These are phyloP conservation scores for Phrynocephalus guinanensis DNA, from an alignment of 2,797 vertebrate genomes.

Conservation along the genomic window DNA sequence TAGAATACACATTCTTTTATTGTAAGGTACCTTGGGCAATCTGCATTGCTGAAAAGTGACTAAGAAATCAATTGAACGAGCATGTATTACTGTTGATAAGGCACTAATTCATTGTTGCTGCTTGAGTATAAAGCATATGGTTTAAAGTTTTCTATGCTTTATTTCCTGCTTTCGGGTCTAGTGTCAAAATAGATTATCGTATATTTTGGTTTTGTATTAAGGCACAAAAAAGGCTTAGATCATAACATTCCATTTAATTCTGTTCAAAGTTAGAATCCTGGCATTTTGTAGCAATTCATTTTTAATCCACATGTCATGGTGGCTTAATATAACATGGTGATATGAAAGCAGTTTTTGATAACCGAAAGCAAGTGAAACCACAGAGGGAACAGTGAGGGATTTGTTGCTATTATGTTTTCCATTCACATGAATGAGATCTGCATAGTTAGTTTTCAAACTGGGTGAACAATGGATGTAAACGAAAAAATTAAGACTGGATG, in stretches of 20 bases:
- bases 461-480: slow-evolving; percentile 31
- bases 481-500: slow-evolving; percentile 44
- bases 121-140: not conserved
- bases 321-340: slow-evolving; percentile 43
- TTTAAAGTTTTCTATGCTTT: not conserved
- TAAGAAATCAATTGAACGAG: not conserved
- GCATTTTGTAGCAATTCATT: slow-evolving; percentile 44
- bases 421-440: not conserved
- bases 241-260: slow-evolving; percentile 44
- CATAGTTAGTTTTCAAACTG: slow-evolving; percentile 17
- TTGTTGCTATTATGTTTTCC: slow-evolving; percentile 27
- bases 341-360: slow-evolving; percentile 38
- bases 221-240: not conserved
- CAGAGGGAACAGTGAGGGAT: not conserved
- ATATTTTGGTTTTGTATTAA: slow-evolving; percentile 26
- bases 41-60: not conserved
- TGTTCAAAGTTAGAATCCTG: slow-evolving; percentile 45
- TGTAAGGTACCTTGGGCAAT: not conserved
- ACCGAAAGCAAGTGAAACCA: slow-evolving; percentile 35
- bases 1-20: not conserved
- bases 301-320: slow-evolving; percentile 50
- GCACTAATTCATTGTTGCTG: too few species aligned
- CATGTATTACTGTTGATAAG: not conserved
- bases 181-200: slow-evolving; percentile 24
- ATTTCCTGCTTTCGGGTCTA: slow-evolving; percentile 17